A percentile compares a stretch with the other conserved stretches of the same genome.
Conservation (phyloP, 2,888 invertebrate genomes). For the Stenichneumon culpator region DNA sequence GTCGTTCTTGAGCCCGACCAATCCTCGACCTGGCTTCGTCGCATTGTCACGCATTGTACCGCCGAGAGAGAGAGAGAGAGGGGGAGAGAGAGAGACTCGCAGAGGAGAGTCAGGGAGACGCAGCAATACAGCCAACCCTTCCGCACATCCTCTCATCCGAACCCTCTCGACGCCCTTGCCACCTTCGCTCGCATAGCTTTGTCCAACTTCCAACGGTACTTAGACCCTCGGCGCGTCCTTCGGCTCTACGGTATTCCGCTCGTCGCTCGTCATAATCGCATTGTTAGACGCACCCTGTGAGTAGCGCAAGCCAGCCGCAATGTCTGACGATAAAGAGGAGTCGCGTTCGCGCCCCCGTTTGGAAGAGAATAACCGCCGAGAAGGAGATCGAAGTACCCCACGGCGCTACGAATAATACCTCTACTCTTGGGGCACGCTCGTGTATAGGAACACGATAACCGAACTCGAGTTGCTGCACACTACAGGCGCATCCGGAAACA, state of each 20-base stretch:
- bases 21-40: slow-evolving; percentile 44
- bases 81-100: not conserved
- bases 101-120: not conserved
- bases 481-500: slow-evolving; percentile 54
- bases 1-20: slow-evolving; percentile 56
- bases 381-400: not conserved
- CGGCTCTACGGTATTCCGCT: slow-evolving; percentile 52
- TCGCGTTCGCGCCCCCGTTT: not conserved
- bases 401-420: not conserved
- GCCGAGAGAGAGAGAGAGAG: slow-evolving; percentile 30
- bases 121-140: not conserved
- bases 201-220: slow-evolving; percentile 67
- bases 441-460: slow-evolving; percentile 5
- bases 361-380: slow-evolving; percentile 16
- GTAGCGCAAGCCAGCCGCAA: slow-evolving; percentile 17
- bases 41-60: slow-evolving; percentile 66
- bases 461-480: not conserved
- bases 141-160: slow-evolving; percentile 26
- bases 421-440: not conserved
- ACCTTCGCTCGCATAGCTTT: slow-evolving; percentile 59
- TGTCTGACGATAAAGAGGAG: slow-evolving; percentile 28
- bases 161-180: slow-evolving; percentile 58
- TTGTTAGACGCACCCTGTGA: slow-evolving; percentile 49
- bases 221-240: slow-evolving; percentile 40
- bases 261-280: slow-evolving; percentile 65